Evolutionary conservation across 2,797 vertebrate species (phyloP).

Genomic region (Cuculus canorus): DNA sequence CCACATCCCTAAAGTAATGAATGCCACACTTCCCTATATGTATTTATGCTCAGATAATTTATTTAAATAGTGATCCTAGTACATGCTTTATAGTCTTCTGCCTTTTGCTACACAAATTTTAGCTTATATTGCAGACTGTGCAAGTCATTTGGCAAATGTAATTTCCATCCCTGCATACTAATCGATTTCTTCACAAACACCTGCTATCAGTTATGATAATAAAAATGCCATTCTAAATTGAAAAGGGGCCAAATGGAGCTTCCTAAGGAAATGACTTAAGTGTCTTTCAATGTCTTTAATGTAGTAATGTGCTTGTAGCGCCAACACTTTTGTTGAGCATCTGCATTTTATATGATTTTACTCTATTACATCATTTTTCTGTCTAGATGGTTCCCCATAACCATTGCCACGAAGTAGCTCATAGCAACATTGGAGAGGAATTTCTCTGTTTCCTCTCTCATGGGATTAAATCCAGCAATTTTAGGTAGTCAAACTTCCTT

Average conservation of each 20-base stretch:
- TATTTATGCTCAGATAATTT: constrained; percentile 74
- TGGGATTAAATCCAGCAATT: neutral
- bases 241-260: constrained; percentile 82
- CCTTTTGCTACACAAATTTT: constrained; percentile 79
- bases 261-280: constrained; percentile 85
- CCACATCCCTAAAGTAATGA: constrained; percentile 52
- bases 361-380: constrained; percentile 55
- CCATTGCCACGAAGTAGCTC: neutral
- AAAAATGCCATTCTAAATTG: constrained; percentile 85
- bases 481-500: neutral
- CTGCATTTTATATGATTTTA: constrained; percentile 77
- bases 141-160: constrained; percentile 85
- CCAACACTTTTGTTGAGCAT: constrained; percentile 72
- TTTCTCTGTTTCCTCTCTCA: neutral
- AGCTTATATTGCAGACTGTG: constrained; percentile 80
- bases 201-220: constrained; percentile 87
- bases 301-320: constrained; percentile 75
- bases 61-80: constrained; percentile 75
- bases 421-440: neutral
- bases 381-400: constrained; percentile 43
- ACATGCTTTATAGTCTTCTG: constrained; percentile 76
- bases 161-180: constrained; percentile 86
- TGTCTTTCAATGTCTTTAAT: constrained; percentile 82
- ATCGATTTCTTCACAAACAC: constrained; percentile 85
- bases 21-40: constrained; percentile 58